phyloP scores from a whole-genome alignment of 2,888 invertebrate genomes.

The Lacanobia wlatinum region DNA sequence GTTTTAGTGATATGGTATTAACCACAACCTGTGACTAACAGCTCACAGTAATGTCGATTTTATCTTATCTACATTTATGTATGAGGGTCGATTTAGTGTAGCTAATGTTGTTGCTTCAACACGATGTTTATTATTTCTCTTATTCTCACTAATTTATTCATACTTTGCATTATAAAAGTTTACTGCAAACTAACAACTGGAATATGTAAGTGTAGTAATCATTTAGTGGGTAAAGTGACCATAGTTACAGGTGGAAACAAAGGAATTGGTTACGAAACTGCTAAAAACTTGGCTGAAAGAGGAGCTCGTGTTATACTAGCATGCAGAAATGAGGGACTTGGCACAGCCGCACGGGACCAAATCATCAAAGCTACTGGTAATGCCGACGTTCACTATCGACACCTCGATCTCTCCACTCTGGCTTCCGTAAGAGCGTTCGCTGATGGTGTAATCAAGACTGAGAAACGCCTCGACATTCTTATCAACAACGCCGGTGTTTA shows the following conservation, averaged over 20 bases:
- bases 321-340: slow-evolving; percentile 93
- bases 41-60: slow-evolving; percentile 10
- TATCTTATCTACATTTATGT: slow-evolving; percentile 46
- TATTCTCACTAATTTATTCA: slow-evolving; percentile 59
- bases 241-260: slow-evolving; percentile 96
- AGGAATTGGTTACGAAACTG: slow-evolving; percentile 95
- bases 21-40: background rate
- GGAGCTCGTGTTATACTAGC: slow-evolving; percentile 95
- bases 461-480: slow-evolving; percentile 90
- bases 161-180: slow-evolving; percentile 59
- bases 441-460: slow-evolving; percentile 87
- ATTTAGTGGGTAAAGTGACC: slow-evolving; percentile 95
- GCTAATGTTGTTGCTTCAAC: slow-evolving; percentile 4
- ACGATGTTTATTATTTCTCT: slow-evolving; percentile 68
- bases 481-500: slow-evolving; percentile 92
- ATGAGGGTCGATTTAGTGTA: slow-evolving; percentile 46
- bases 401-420: slow-evolving; percentile 89
- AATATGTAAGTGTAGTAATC: slow-evolving; percentile 75
- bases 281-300: slow-evolving; percentile 92
- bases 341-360: slow-evolving; percentile 87
- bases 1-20: background rate
- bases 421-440: slow-evolving; percentile 91
- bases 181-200: slow-evolving; percentile 75
- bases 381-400: slow-evolving; percentile 78
- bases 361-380: slow-evolving; percentile 77